phyloP scores from a whole-genome alignment of 2,888 invertebrate species.

The Leptura quadrifasciata region DNA sequence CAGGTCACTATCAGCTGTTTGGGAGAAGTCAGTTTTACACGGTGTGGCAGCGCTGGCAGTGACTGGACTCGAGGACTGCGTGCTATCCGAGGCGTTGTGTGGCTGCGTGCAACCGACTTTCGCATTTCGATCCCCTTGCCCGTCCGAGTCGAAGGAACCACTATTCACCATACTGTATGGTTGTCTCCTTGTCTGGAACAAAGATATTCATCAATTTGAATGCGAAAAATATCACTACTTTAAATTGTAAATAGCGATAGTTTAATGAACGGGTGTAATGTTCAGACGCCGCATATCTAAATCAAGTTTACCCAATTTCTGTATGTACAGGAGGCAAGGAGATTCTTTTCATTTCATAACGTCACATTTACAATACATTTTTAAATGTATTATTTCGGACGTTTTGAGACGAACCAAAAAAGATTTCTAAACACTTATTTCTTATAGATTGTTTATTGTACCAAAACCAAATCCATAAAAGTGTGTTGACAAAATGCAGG shows the following conservation, averaged over 20 bases:
- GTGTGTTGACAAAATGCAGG: no score
- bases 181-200: conserved; percentile 36
- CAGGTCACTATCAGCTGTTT: conserved; percentile 59
- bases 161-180: conserved; percentile 69
- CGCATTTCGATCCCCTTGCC: conserved; percentile 65
- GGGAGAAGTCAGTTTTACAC: conserved; percentile 62
- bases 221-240: conserved; percentile 9
- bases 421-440: no score
- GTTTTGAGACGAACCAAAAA: no score
- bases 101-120: conserved; percentile 63
- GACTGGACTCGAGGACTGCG: conserved; percentile 61
- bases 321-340: background rate
- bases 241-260: conserved; percentile 9
- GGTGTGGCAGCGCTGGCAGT: conserved; percentile 59
- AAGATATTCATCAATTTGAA: conserved; percentile 20
- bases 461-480: no score
- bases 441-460: no score
- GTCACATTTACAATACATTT: background rate
- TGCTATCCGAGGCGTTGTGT: conserved; percentile 57
- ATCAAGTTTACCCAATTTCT: background rate
- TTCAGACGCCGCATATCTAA: background rate
- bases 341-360: background rate
- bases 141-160: conserved; percentile 67
- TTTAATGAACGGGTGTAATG: background rate
- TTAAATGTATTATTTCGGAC: no score